phyloP scores from a whole-genome alignment of 2,888 invertebrate species.

The Volucella inanis region DNA sequence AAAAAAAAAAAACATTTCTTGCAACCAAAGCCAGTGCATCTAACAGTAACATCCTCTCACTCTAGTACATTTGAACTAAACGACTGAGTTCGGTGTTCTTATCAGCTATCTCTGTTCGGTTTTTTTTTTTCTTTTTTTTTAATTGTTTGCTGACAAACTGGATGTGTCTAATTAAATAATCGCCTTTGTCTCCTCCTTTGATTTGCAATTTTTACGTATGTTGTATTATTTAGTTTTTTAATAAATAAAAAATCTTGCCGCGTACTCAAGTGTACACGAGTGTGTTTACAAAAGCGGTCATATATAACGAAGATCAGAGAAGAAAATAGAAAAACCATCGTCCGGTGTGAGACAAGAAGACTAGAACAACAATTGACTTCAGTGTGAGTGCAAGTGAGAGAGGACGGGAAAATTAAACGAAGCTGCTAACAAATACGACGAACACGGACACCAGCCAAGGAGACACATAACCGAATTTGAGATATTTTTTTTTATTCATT shows the following conservation, averaged over 20 bases:
- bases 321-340: constrained; percentile 2
- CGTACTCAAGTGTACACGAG: not conserved
- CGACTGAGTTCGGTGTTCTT: constrained; percentile 56
- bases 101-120: not conserved
- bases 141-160: constrained; percentile 15
- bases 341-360: constrained; percentile 37
- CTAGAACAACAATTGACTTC: constrained; percentile 20
- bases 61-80: constrained; percentile 27
- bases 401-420: constrained; percentile 24
- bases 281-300: not conserved
- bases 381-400: constrained; percentile 19
- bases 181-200: constrained; percentile 31
- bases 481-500: constrained; percentile 11
- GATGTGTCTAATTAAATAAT: constrained; percentile 55
- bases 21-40: constrained; percentile 65
- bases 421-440: not conserved
- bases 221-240: not conserved
- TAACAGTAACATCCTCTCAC: constrained; percentile 38
- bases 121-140: constrained; percentile 20
- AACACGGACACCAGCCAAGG: constrained; percentile 33
- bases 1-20: constrained; percentile 10
- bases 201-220: constrained; percentile 30
- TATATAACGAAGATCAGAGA: too few species aligned
- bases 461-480: constrained; percentile 40
- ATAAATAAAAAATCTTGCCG: too few species aligned